Evolutionary conservation across 2,797 vertebrate genomes (phyloP).

Genomic region (Silurus lanzhouensis): DNA sequence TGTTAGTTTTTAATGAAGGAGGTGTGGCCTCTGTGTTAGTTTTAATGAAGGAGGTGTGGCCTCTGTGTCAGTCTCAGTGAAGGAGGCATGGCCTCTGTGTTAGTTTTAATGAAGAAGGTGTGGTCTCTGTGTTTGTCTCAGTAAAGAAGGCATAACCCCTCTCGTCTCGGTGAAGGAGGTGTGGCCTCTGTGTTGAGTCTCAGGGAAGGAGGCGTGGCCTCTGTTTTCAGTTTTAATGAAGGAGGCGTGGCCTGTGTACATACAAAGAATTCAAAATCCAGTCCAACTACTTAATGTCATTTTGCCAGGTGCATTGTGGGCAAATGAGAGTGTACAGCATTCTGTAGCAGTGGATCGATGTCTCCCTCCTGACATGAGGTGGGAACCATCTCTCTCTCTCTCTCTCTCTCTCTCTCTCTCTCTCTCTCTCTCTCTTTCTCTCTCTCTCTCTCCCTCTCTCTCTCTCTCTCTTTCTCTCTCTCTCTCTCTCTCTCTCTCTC

Average conservation of each 20-base stretch:
- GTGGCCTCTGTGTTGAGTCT: neutral
- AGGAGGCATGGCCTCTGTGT: neutral
- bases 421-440: neutral
- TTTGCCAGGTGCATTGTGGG: slow-evolving; percentile 5
- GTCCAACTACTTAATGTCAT: neutral
- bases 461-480: neutral
- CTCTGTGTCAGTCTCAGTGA: neutral
- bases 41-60: no score
- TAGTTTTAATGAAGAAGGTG: neutral
- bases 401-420: no score
- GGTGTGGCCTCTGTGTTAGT: neutral
- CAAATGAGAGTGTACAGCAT: neutral
- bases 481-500: neutral
- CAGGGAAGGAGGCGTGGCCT: neutral
- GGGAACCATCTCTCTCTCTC: neutral
- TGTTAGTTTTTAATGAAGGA: neutral
- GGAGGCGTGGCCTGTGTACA: neutral
- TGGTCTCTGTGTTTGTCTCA: neutral
- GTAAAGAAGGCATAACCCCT: no score
- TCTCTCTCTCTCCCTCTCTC: neutral
- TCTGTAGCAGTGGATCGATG: neutral
- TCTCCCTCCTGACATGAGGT: neutral
- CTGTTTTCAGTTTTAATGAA: neutral
- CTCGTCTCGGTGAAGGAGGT: no score
- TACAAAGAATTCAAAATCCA: neutral